Base-by-base conservation (phyloP, 2,113 vertebrate species). In the Pelusios castaneus region DNA sequence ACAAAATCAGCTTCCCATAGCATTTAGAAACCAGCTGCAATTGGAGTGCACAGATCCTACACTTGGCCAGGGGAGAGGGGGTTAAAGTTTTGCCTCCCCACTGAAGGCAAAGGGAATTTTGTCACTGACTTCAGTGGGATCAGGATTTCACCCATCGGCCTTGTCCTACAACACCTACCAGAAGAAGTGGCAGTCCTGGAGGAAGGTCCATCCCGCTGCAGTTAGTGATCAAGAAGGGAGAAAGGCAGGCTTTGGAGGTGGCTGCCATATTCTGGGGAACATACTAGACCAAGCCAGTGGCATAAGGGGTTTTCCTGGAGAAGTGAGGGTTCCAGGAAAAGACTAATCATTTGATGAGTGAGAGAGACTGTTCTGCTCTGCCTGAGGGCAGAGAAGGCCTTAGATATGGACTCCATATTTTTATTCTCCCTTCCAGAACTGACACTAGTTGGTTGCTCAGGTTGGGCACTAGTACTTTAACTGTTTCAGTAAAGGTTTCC, bases 281-380 rank as follows among this genome's bases (percentile, higher is more conserved):
- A 27, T 21, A 10, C 34, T 34, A n/a, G 34, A n/a, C 14, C 52
- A 0, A 88, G 10, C 31, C 52, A 22, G 3, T 34, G 4, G 47
- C 7, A 38, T 34, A 80, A 54, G 10, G 24, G 6, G 49, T 49
- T 67, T 21, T 38, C 63, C 17, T 67, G 34, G 16, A n/a, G 34
- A 7, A 67, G 8, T 19, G 2, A 75, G 60, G 82, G 29, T 2
- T 9, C 14, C 2, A 1, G 17, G 29, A 63, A 2, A 0, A 31
- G n/a, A 2, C 25, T 60, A 51, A 47, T 12, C 7, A 47, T 8
- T 60, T 5, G 79, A 49, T 27, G 80, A 4, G 5, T 77, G 81
- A 7, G 80, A 7, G 79, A 58, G 49, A 4, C 29, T 81, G 5
- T 7, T 78, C 43, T 56, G 56, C 13, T 11, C 7, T n/a, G 10